Conservation (phyloP, 2,888 invertebrate species). For the Lithophane semibrunnea region DNA sequence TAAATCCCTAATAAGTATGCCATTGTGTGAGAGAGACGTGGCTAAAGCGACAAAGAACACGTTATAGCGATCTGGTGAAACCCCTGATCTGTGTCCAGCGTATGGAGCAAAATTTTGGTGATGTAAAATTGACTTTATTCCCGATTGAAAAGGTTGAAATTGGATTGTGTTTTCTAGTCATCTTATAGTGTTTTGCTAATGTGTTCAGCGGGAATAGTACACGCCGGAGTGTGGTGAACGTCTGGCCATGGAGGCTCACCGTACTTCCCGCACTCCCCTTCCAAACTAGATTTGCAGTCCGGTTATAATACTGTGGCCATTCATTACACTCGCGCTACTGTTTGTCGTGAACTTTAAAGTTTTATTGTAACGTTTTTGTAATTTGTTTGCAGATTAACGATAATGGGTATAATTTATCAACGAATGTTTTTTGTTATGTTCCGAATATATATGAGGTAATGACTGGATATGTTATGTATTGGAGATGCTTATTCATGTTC, state of each 20-base stretch:
- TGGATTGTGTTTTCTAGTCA: slow-evolving; percentile 56
- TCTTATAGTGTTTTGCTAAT: slow-evolving; percentile 70
- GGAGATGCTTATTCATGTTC: slow-evolving; percentile 18
- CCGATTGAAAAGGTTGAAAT: slow-evolving; percentile 44
- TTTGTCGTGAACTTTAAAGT: slow-evolving; percentile 83
- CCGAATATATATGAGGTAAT: slow-evolving; percentile 31
- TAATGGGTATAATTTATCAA: slow-evolving; percentile 72
- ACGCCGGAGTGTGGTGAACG: slow-evolving; percentile 89
- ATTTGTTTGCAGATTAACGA: slow-evolving; percentile 76
- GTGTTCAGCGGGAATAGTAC: slow-evolving; percentile 78
- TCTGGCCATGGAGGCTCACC: slow-evolving; percentile 90
- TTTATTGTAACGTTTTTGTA: slow-evolving; percentile 75
- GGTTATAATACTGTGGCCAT: slow-evolving; percentile 88
- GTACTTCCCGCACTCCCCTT: slow-evolving; percentile 89
- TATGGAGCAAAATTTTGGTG: slow-evolving; percentile 26
- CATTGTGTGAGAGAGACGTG: slow-evolving; percentile 90
- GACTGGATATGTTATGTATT: slow-evolving; percentile 35
- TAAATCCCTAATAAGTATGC: slow-evolving; percentile 91
- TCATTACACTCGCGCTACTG: slow-evolving; percentile 87
- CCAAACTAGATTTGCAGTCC: slow-evolving; percentile 89
- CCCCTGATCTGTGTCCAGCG: slow-evolving; percentile 39
- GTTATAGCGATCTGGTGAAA: slow-evolving; percentile 87
- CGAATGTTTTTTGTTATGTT: slow-evolving; percentile 58
- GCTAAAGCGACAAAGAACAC: slow-evolving; percentile 89
- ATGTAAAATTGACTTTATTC: slow-evolving; percentile 59